Conservation (phyloP, 2,888 invertebrate species). For the Beris morrisii region DNA sequence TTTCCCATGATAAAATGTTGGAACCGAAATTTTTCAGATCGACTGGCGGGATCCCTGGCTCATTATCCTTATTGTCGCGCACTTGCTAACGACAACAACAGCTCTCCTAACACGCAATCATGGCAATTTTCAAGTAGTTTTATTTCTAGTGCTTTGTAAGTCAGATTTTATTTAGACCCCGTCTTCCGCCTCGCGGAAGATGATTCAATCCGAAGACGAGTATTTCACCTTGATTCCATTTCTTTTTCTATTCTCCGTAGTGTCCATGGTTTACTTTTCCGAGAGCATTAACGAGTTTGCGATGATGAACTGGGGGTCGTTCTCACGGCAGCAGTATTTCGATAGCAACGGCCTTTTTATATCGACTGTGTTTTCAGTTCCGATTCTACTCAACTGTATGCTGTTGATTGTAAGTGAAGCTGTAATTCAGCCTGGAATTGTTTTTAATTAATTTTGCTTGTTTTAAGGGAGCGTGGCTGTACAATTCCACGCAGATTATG, state of each 20-base stretch:
- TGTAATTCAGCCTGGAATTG: background rate
- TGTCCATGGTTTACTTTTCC: constrained; percentile 84
- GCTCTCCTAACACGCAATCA: constrained; percentile 81
- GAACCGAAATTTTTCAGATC: constrained; percentile 61
- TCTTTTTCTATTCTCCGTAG: constrained; percentile 60
- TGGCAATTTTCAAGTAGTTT: constrained; percentile 81
- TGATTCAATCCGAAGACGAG: too few species aligned
- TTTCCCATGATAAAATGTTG: constrained; percentile 1
- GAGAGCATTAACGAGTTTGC: constrained; percentile 89
- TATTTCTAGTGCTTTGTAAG: constrained; percentile 81
- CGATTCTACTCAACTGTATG: constrained; percentile 89
- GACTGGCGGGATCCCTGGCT: constrained; percentile 91
- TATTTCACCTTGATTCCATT: constrained; percentile 21
- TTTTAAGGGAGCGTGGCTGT: constrained; percentile 82
- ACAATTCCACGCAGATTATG: constrained; percentile 86
- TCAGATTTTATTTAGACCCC: constrained; percentile 45
- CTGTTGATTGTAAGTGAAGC: constrained; percentile 84
- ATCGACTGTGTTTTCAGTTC: constrained; percentile 91
- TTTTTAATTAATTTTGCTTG: constrained; percentile 26
- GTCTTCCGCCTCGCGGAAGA: background rate
- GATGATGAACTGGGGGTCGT: constrained; percentile 82
- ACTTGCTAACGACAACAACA: constrained; percentile 74
- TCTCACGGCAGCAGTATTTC: constrained; percentile 91
- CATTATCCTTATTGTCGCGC: constrained; percentile 73
- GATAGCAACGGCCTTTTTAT: constrained; percentile 92